These are phyloP conservation scores for Eupithecia subfuscata DNA, from an alignment of 2,888 invertebrate species.

Conservation along the genomic window DNA sequence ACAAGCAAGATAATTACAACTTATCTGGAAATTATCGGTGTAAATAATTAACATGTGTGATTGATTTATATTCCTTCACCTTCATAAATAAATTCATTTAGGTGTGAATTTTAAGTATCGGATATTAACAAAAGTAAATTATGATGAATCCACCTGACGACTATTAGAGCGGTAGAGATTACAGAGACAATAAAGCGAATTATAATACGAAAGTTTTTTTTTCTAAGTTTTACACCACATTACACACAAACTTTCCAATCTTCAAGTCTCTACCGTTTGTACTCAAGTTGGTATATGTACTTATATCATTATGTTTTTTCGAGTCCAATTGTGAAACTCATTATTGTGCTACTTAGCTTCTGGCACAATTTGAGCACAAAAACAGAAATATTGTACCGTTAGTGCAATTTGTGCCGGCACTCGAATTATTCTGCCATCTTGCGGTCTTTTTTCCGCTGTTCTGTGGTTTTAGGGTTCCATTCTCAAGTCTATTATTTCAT, in stretches of 20 bases:
- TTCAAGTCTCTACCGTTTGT: not conserved
- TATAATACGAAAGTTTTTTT: no score
- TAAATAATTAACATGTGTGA: not conserved
- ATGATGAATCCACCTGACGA: no score
- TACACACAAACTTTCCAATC: not conserved
- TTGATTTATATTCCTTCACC: not conserved
- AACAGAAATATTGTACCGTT: constrained; percentile 4
- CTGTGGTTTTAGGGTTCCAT: not conserved
- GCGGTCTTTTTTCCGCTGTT: not conserved
- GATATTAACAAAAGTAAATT: no score
- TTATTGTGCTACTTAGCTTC: constrained; percentile 1
- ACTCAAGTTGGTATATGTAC: not conserved
- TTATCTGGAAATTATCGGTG: not conserved
- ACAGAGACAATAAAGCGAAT: not conserved
- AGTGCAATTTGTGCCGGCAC: constrained; percentile 8
- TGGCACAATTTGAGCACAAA: constrained; percentile 5
- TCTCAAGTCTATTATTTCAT: not conserved
- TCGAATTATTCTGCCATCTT: constrained; percentile 3
- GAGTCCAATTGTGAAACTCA: not conserved
- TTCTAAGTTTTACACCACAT: not conserved
- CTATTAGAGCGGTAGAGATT: no score
- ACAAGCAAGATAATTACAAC: not conserved
- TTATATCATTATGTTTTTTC: not conserved
- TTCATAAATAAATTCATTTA: not conserved
- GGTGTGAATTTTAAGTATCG: no score